A percentile compares a stretch with the other conserved stretches of the same genome.
These are phyloP conservation scores for Pristis pectinata DNA, from an alignment of 2,797 vertebrate genomes.

Conservation along the genomic window DNA sequence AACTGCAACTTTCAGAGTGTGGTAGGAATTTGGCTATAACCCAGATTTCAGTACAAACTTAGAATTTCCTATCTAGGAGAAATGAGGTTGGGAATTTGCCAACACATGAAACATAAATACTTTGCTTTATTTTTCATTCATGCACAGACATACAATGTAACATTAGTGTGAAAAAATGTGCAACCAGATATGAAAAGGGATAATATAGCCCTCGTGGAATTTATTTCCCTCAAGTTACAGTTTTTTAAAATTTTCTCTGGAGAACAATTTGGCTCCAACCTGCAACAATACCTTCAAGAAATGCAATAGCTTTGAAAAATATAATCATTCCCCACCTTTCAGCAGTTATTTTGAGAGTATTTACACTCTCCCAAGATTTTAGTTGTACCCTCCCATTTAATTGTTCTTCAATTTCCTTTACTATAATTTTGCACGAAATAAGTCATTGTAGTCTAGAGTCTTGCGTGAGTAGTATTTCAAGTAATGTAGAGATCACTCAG, in stretches of 20 bases:
- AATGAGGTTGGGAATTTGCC: neutral
- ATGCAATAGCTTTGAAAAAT: slow-evolving; percentile 28
- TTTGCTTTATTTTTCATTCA: neutral
- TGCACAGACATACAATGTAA: neutral
- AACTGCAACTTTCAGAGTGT: neutral
- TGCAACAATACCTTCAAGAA: slow-evolving; percentile 31
- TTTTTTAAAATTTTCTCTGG: neutral
- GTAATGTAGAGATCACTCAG: neutral
- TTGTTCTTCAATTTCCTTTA: slow-evolving; percentile 37
- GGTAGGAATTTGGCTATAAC: neutral
- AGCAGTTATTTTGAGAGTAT: slow-evolving; percentile 34
- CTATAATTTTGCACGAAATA: slow-evolving; percentile 20
- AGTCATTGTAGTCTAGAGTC: slow-evolving; percentile 27
- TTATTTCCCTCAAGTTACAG: neutral
- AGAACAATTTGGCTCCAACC: neutral
- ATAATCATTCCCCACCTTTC: slow-evolving; percentile 24
- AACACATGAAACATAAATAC: neutral
- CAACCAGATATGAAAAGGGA: neutral
- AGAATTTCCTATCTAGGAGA: neutral
- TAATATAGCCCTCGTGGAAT: neutral
- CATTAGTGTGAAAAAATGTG: neutral
- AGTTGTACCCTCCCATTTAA: slow-evolving; percentile 31
- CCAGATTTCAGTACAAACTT: neutral
- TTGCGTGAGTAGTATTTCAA: slow-evolving; percentile 34
- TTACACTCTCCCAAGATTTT: slow-evolving; percentile 15